Evolutionary conservation across 2,113 vertebrate genomes (phyloP).

Genomic region (Falco punctatus): DNA sequence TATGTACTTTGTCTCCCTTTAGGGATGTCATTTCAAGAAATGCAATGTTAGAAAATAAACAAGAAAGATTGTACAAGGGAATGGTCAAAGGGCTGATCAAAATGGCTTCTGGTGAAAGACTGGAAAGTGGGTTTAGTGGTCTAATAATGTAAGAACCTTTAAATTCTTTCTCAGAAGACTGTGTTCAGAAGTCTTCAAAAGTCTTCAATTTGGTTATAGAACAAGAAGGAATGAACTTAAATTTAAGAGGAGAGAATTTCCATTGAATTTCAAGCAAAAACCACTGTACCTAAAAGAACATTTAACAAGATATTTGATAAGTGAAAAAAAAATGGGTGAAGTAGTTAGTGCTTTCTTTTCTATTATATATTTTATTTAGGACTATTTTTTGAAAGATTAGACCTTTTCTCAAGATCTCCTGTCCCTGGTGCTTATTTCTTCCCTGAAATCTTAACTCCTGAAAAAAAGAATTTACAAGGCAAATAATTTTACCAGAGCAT

Average conservation of each 20-base stretch:
- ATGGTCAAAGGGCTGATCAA: not conserved
- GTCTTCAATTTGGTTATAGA: not conserved
- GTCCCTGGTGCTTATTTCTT: not conserved
- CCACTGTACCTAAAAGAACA: not conserved
- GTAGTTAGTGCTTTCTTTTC: not conserved
- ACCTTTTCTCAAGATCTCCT: not conserved
- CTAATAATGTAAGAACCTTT: not conserved
- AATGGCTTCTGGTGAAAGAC: not conserved
- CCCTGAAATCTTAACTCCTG: not conserved
- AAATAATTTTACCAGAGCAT: not conserved
- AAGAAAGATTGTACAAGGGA: not conserved
- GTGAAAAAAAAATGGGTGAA: not conserved
- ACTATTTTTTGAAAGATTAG: not conserved
- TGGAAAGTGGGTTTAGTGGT: not conserved
- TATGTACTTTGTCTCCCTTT: not conserved
- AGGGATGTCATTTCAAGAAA: not conserved
- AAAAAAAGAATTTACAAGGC: not conserved
- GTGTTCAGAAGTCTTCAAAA: not conserved
- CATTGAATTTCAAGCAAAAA: not conserved
- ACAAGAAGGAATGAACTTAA: not conserved
- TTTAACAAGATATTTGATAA: not conserved
- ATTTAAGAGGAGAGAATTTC: not conserved
- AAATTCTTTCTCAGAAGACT: not conserved
- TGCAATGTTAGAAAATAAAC: not conserved
- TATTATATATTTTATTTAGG: not conserved